Conservation (phyloP, 2,113 vertebrate species). For the Pseudorasbora parva region DNA sequence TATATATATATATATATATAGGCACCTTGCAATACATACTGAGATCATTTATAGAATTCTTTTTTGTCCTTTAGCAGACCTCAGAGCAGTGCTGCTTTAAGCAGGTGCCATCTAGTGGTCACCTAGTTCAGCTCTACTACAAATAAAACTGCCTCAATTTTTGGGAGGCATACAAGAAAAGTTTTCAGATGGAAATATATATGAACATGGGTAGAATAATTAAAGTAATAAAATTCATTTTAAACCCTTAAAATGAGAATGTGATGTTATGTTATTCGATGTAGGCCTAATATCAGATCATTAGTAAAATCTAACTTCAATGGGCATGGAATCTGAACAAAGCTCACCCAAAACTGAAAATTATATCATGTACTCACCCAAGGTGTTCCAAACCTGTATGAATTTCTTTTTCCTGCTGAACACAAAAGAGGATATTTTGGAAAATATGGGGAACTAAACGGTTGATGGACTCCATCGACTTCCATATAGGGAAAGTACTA, state of each 20-base stretch:
- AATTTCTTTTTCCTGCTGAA: too few relatives aligned
- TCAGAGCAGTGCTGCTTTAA: background rate
- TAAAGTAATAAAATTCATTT: background rate
- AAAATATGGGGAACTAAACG: too few relatives aligned
- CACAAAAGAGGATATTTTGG: too few relatives aligned
- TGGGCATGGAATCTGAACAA: background rate
- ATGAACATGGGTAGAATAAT: background rate
- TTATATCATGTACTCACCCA: too few relatives aligned
- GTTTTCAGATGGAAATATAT: background rate
- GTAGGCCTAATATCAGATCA: background rate
- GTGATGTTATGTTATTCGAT: background rate
- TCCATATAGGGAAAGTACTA: too few relatives aligned
- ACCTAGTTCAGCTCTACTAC: background rate
- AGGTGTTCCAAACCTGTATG: too few relatives aligned
- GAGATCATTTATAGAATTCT: background rate
- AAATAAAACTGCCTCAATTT: background rate
- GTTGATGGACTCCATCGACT: too few relatives aligned
- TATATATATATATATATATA: too few relatives aligned
- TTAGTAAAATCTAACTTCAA: background rate
- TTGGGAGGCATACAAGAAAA: background rate
- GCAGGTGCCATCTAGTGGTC: slow-evolving; percentile 43
- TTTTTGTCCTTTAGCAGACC: background rate
- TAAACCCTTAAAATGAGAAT: background rate
- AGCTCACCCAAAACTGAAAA: too few relatives aligned
- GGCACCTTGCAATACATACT: too few relatives aligned